Evolutionary conservation across 1,140 invertebrate species (phyloP).

Genomic region (Phortica variegata): DNA sequence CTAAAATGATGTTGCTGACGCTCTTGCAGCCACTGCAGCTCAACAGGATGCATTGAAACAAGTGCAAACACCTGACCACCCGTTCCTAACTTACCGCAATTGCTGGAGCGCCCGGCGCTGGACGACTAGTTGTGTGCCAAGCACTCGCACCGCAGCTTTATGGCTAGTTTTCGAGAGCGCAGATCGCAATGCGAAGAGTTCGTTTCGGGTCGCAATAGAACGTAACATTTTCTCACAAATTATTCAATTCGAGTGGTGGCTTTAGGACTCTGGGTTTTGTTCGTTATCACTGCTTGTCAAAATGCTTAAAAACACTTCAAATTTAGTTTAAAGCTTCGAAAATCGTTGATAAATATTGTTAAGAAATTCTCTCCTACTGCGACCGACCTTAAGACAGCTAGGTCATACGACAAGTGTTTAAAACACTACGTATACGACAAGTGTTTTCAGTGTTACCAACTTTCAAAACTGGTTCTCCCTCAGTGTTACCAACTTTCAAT

Average conservation of each 20-base stretch:
- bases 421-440: no score
- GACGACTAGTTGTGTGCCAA: slow-evolving; percentile 32
- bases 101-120: slow-evolving; percentile 20
- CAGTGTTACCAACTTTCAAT: no score
- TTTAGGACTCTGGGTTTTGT: no score
- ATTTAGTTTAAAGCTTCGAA: slow-evolving; percentile 8
- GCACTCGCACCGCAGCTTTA: slow-evolving; percentile 28
- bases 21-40: no score
- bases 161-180: slow-evolving; percentile 19
- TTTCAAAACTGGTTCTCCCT: no score
- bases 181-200: slow-evolving; percentile 29
- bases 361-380: slow-evolving; percentile 17
- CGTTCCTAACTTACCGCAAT: slow-evolving; percentile 30
- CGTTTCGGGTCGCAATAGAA: slow-evolving; percentile 67
- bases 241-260: no score
- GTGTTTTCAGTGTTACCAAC: no score
- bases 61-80: background rate
- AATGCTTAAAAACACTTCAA: no score
- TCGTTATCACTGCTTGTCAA: no score
- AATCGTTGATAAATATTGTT: slow-evolving; percentile 15
- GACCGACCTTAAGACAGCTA: slow-evolving; percentile 1
- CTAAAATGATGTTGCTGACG: slow-evolving; percentile 33
- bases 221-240: slow-evolving; percentile 71
- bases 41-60: slow-evolving; percentile 5
- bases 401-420: no score